Base-by-base conservation (phyloP, 2,113 vertebrate genomes). In the Andinoacara biseriatus region DNA sequence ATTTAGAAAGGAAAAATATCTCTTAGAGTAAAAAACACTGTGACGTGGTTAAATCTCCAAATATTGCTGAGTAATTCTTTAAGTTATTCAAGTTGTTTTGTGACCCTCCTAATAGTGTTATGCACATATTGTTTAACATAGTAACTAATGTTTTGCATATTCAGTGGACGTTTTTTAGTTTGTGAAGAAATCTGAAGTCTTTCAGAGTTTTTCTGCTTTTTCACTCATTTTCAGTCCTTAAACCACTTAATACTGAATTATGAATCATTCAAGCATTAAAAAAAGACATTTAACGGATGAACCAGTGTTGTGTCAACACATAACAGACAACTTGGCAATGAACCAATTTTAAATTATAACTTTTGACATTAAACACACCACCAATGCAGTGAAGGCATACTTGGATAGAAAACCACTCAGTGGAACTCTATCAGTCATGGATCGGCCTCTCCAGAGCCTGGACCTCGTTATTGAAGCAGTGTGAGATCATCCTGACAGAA, bases 111-210 rank as follows among this genome's bases (percentile, higher is more conserved):
- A 13, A 31, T 52, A 13, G 52, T 9, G 17, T 3, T n/a, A 52
- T 52, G 0, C 15, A 8, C 5, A 46, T 0, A n/a, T 31, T 31
- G 3, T 69, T 5, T 52, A n/a, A 72, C 46, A 49, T 0, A 20
- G 43, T 52, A 8, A 52, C 29, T 6, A 52, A 8, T 0, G 0
- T 69, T 15, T 69, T 49, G 52, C 43, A 13, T 52, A 11, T 17
- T 52, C 3, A 7, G 15, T 46, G 5, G 11, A 46, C 43, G 5
- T 43, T 43, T 43, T 49, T 69, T 69, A 69, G 63, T 69, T 9
- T 20, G 17, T 14, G 7, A 72, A 72, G 24, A 52, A 20, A 72
- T 5, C 3, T 38, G 35, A 38, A 10, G 35, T 38, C 9, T 38
- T 38, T 38, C 35, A 38, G 9, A 38, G 35, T 10, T 38, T 38